phyloP scores from a whole-genome alignment of 2,113 vertebrate genomes.

The Corythaeola cristata region DNA sequence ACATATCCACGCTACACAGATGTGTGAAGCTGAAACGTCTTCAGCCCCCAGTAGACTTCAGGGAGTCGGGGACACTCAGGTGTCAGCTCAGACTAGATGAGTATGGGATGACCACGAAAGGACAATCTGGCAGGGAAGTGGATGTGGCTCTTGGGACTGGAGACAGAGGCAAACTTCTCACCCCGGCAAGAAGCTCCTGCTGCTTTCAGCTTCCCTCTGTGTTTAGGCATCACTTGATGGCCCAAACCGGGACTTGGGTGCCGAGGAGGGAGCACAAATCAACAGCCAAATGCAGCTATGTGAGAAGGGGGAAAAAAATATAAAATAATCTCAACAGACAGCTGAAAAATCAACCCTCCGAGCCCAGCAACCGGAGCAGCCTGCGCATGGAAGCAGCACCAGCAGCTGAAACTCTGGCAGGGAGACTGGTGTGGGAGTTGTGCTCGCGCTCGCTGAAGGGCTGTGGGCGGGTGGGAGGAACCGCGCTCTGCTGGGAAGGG shows the following conservation, averaged over 20 bases:
- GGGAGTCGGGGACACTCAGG: neutral
- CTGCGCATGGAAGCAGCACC: neutral
- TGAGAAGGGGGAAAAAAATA: fast-evolving
- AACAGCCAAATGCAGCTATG: neutral
- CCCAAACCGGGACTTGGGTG: neutral
- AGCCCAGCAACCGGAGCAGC: neutral
- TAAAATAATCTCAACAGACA: neutral
- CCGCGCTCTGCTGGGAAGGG: neutral
- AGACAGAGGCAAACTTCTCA: neutral
- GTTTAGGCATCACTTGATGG: neutral
- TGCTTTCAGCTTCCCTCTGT: neutral
- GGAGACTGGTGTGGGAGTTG: conserved; percentile 28
- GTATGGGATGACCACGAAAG: neutral
- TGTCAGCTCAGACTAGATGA: neutral
- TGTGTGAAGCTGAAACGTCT: neutral
- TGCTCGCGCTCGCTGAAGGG: neutral
- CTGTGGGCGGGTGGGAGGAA: conserved; percentile 62
- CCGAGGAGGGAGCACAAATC: neutral
- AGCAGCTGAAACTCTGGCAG: conserved; percentile 24
- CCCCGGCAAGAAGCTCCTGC: neutral
- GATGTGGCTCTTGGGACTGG: neutral
- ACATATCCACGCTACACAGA: neutral
- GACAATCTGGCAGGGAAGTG: neutral
- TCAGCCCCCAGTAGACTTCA: neutral
- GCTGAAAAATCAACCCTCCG: neutral